Percentiles rank a stretch among this genome's conserved stretches.
Conservation (phyloP, 2,888 invertebrate species). For the Strigamia crassipes region DNA sequence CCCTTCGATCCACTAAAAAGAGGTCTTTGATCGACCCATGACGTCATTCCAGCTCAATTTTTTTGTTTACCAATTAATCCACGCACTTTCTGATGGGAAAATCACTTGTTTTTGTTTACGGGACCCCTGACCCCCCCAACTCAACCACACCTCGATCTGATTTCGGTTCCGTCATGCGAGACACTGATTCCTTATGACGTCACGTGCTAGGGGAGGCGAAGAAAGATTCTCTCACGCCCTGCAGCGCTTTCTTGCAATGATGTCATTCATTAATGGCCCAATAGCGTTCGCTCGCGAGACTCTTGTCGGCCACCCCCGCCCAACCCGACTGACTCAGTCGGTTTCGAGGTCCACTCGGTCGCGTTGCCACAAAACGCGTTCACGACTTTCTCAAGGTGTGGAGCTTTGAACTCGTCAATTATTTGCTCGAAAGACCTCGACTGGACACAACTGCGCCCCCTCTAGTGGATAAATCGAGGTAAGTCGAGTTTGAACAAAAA, state of each 20-base stretch:
- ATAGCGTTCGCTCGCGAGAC: background rate
- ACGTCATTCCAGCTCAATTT: background rate
- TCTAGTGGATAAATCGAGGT: background rate
- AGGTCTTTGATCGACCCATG: slow-evolving; percentile 12
- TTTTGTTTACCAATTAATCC: too few relatives aligned
- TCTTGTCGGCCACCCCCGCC: background rate
- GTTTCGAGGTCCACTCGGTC: background rate
- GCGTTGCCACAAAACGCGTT: background rate
- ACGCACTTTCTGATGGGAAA: background rate
- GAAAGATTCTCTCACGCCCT: slow-evolving; percentile 10
- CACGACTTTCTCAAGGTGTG: slow-evolving; percentile 27
- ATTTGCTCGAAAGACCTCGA: slow-evolving; percentile 5
- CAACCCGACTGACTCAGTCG: background rate
- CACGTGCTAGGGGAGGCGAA: background rate
- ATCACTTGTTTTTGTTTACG: background rate
- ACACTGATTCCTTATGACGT: slow-evolving; percentile 18
- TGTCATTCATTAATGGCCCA: slow-evolving; percentile 23
- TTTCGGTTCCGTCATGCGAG: background rate
- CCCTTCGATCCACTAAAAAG: background rate
- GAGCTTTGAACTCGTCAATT: background rate
- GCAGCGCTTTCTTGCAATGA: slow-evolving; percentile 13
- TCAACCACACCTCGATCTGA: slow-evolving; percentile 1
- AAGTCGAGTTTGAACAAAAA: too few relatives aligned
- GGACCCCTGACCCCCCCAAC: background rate
- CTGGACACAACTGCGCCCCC: background rate